Evolutionary conservation across 2,113 vertebrate genomes (phyloP), one percentile per base, ranked within the genome.

Genomic region (Ophiodon elongatus): DNA sequence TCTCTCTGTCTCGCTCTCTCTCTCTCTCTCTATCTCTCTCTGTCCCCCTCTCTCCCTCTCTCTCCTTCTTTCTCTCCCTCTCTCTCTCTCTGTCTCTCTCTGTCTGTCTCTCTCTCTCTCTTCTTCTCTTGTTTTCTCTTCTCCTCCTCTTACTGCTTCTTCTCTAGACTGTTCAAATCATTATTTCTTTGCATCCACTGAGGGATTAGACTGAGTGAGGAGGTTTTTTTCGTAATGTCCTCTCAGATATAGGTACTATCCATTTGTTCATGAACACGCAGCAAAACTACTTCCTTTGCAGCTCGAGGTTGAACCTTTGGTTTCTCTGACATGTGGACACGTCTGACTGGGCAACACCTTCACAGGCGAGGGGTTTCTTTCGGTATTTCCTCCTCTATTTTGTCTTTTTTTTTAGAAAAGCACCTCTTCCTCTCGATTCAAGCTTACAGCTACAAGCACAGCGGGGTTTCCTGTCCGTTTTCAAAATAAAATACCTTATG

Each of bases 401-500:
- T 9, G 4, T 6, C 5, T 59, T 59, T 25, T 8, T 59, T 25
- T 29, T 10, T 10, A 2, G 2, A 29, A 27, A 60, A 35, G 6
- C 60, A 37, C 45, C 27, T 76, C 35, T 63, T 77, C 68, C 62
- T 56, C 3, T 56, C 9, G 6, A 39, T 25, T 13, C 29, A n/a
- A n/a, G n/a, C n/a, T n/a, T n/a, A n/a, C n/a, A 33, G 7, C 11
- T 25, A 25, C 27, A 35, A 17, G 6, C 2, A 10, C 62, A 29
- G 13, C 13, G 4, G 0, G 0, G 1, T 3, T 79, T 83, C 65
- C 74, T 64, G 47, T 7, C 0, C 4, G 0, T 35, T 83, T 83
- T 59, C 83, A 90, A 63, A 80, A 80, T 87, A 85, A 87, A 78
- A 80, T 33, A 21, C 5, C 10, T 2, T 0, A 4, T 60, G 25